These are phyloP conservation scores for Bufo gargarizans DNA, from an alignment of 2,113 vertebrate genomes.

Conservation along the genomic window DNA sequence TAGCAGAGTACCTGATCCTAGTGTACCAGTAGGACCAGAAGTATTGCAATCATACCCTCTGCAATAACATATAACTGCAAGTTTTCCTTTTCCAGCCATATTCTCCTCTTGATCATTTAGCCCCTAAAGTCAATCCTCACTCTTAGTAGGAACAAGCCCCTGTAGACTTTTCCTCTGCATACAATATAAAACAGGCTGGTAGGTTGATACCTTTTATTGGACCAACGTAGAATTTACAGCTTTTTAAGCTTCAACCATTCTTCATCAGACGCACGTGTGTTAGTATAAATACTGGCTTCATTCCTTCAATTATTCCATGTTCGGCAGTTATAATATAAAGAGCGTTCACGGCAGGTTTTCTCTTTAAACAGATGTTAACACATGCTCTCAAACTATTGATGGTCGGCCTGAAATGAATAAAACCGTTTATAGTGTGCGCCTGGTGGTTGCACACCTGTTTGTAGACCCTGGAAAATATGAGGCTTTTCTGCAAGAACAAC, in stretches of 20 bases:
- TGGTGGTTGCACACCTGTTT: conserved; percentile 43
- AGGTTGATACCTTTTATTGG: conserved; percentile 49
- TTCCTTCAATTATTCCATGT: conserved; percentile 44
- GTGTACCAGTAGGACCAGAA: background rate
- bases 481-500: conserved; percentile 24
- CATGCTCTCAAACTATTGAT: conserved; percentile 47
- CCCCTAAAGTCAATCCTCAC: conserved; percentile 28
- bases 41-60: background rate
- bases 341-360: conserved; percentile 15
- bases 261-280: conserved; percentile 40
- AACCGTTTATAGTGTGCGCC: conserved; percentile 23
- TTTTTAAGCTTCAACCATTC: conserved; percentile 29
- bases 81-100: background rate
- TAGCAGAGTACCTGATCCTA: too few species aligned
- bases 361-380: conserved; percentile 44
- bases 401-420: conserved; percentile 38
- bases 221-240: conserved; percentile 42
- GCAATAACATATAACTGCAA: background rate
- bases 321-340: conserved; percentile 42
- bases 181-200: conserved; percentile 41
- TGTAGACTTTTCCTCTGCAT: conserved; percentile 7
- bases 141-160: conserved; percentile 34
- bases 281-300: conserved; percentile 44
- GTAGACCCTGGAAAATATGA: conserved; percentile 20
- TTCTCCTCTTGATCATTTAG: conserved; percentile 8